A percentile compares a stretch with the other conserved stretches of the same genome.
These are phyloP conservation scores for Heterodera carotae DNA, from an alignment of 1,140 invertebrate species.

Conservation along the genomic window DNA sequence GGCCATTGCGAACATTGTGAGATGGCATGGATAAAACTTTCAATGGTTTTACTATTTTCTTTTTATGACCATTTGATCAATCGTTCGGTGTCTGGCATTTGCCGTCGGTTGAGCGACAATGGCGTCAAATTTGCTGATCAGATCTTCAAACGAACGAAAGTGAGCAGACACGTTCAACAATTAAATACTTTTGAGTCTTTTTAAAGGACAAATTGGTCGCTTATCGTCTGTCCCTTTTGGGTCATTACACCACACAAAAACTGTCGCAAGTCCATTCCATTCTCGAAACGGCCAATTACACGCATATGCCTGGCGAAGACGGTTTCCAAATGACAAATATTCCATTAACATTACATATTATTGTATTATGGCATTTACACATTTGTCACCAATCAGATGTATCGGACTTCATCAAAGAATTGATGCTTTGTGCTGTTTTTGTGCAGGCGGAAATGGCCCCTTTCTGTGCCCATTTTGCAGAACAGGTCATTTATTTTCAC, in stretches of 20 bases:
- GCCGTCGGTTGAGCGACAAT: slow-evolving; percentile 56
- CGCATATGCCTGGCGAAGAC: slow-evolving; percentile 51
- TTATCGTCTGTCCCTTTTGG: slow-evolving; percentile 46
- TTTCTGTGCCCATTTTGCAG: slow-evolving; percentile 51
- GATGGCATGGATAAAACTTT: not conserved
- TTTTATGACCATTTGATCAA: slow-evolving; percentile 42
- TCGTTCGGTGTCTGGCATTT: slow-evolving; percentile 55
- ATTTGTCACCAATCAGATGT: slow-evolving; percentile 54
- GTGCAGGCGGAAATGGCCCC: slow-evolving; percentile 60
- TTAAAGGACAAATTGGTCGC: slow-evolving; percentile 47
- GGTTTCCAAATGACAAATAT: too few relatives aligned
- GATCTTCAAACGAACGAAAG: slow-evolving; percentile 53
- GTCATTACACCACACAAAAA: slow-evolving; percentile 50
- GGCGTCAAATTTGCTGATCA: slow-evolving; percentile 61
- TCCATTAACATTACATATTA: too few relatives aligned
- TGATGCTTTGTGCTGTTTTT: slow-evolving; percentile 61
- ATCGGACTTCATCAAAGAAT: slow-evolving; percentile 62
- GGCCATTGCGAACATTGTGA: slow-evolving; percentile 57
- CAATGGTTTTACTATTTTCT: not conserved
- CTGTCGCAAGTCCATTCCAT: slow-evolving; percentile 42
- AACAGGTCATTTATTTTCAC: too few relatives aligned
- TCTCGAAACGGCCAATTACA: slow-evolving; percentile 50
- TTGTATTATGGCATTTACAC: not conserved
- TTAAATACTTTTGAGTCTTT: slow-evolving; percentile 20
- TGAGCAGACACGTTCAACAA: not conserved